Conservation (phyloP, 2,888 invertebrate genomes). For the Rhagonycha fulva region DNA sequence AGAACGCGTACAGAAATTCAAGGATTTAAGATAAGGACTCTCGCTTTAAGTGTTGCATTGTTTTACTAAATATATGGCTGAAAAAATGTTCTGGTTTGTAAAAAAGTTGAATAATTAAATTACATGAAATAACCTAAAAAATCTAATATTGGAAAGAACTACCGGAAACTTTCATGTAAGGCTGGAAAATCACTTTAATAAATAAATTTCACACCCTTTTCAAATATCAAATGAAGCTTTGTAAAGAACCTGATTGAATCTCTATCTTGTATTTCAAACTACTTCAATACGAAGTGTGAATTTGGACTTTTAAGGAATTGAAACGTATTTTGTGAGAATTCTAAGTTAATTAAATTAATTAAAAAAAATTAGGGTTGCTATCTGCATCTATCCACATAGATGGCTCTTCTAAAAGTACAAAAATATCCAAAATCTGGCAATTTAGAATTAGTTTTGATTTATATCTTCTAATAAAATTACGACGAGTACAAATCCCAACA, state of each 20-base stretch:
- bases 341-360: background rate
- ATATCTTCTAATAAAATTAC: background rate
- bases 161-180: background rate
- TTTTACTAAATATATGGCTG: background rate
- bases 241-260: background rate
- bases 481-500: background rate
- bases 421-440: background rate
- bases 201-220: background rate
- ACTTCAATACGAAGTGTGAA: background rate
- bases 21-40: background rate
- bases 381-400: no score
- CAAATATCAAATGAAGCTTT: background rate
- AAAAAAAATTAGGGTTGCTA: background rate
- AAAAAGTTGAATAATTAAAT: background rate
- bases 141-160: background rate
- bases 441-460: background rate
- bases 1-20: background rate
- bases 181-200: background rate
- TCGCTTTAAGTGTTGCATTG: background rate
- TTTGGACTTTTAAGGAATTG: background rate
- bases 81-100: background rate
- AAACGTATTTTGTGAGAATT: background rate
- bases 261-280: background rate
- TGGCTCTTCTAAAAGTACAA: background rate
- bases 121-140: background rate